These are phyloP conservation scores for Myzus persicae DNA, from an alignment of 1,140 invertebrate species.

Conservation along the genomic window DNA sequence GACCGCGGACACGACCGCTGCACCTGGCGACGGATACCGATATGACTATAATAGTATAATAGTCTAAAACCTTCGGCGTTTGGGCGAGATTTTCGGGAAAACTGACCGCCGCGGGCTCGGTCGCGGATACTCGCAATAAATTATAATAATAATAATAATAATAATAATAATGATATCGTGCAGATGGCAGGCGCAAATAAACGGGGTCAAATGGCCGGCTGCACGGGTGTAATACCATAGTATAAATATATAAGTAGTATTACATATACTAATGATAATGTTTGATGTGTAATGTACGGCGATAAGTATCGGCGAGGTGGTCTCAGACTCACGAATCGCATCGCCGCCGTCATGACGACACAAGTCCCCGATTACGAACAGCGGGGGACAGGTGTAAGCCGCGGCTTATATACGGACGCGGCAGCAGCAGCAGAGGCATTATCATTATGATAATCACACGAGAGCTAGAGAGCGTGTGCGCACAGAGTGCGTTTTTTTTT, in stretches of 20 bases:
- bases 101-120: not conserved
- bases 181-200: not conserved
- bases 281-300: not conserved
- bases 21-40: not conserved
- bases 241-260: not conserved
- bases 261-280: not conserved
- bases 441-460: slow-evolving; percentile 32
- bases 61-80: not conserved
- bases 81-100: not conserved
- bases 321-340: not conserved
- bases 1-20: not conserved
- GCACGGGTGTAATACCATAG: not conserved
- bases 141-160: not conserved
- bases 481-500: not conserved
- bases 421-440: not conserved
- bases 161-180: not conserved
- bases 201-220: not conserved
- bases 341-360: slow-evolving; percentile 13
- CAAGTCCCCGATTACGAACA: not conserved
- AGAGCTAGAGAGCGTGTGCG: not conserved
- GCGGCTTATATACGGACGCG: too few species aligned
- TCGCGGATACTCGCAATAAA: not conserved
- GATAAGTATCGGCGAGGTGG: not conserved
- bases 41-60: too few species aligned
- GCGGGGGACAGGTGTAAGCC: not conserved